Evolutionary conservation across 2,888 invertebrate genomes (phyloP).

Genomic region (Apocheima hispidaria): DNA sequence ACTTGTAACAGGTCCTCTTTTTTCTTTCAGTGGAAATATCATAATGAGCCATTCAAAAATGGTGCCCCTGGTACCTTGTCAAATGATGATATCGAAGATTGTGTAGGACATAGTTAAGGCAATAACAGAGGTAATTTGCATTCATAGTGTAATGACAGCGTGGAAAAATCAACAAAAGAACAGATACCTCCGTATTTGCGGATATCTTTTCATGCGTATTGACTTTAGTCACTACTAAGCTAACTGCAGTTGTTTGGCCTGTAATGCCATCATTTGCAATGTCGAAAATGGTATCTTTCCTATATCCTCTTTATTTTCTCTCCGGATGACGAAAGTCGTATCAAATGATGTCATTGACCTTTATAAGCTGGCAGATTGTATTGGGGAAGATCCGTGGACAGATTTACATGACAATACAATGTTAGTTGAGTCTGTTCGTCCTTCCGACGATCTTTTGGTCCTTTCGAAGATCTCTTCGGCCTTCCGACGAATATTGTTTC

Average conservation of each 20-base stretch:
- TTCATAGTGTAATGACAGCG: neutral
- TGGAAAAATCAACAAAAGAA: slow-evolving; percentile 1
- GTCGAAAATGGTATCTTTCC: slow-evolving; percentile 53
- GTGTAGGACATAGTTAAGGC: too few relatives aligned
- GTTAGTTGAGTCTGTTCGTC: slow-evolving; percentile 39
- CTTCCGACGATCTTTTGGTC: slow-evolving; percentile 30
- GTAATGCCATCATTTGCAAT: slow-evolving; percentile 56
- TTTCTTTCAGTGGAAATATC: too few relatives aligned
- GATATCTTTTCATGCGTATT: slow-evolving; percentile 40
- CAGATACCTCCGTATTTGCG: slow-evolving; percentile 15
- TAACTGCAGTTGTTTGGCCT: slow-evolving; percentile 37
- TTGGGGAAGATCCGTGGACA: slow-evolving; percentile 52
- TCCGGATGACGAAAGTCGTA: slow-evolving; percentile 54
- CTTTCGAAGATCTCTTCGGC: slow-evolving; percentile 18
- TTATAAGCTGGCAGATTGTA: slow-evolving; percentile 50
- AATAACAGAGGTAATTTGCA: too few relatives aligned
- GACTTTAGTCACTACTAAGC: slow-evolving; percentile 47
- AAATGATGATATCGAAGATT: too few relatives aligned
- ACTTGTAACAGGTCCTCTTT: too few relatives aligned
- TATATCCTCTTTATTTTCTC: slow-evolving; percentile 56
- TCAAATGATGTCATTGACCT: slow-evolving; percentile 52
- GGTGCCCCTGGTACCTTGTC: too few relatives aligned
- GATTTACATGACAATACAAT: slow-evolving; percentile 56
- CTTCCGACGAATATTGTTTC: slow-evolving; percentile 24
- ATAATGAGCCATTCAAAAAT: too few relatives aligned